These are phyloP conservation scores for Chaitophorus viminalis DNA, from an alignment of 2,888 invertebrate genomes.

Conservation along the genomic window DNA sequence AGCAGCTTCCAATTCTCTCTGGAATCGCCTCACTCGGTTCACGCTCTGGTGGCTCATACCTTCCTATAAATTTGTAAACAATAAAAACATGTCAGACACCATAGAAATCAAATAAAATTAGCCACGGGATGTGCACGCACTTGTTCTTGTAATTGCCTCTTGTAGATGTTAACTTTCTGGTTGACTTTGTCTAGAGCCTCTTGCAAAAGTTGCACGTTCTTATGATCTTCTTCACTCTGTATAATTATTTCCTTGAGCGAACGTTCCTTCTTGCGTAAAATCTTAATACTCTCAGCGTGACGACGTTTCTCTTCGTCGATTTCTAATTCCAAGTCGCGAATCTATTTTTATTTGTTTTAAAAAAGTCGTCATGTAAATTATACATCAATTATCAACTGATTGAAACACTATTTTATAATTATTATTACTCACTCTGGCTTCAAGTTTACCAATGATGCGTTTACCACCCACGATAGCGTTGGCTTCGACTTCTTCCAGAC, in stretches of 20 bases:
- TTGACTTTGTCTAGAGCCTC: conserved; percentile 87
- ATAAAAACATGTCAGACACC: neutral
- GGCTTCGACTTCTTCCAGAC: conserved; percentile 95
- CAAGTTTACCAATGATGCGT: conserved; percentile 97
- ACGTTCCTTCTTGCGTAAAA: conserved; percentile 97
- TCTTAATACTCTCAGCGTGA: conserved; percentile 96
- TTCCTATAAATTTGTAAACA: conserved; percentile 73
- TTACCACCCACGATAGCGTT: conserved; percentile 96
- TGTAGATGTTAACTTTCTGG: conserved; percentile 92
- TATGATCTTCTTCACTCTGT: conserved; percentile 96
- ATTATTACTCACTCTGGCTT: conserved; percentile 75
- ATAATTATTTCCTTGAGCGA: conserved; percentile 94
- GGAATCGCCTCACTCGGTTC: conserved; percentile 96
- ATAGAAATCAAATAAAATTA: neutral
- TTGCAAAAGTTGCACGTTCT: conserved; percentile 91
- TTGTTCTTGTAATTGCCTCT: conserved; percentile 94
- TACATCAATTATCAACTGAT: no score
- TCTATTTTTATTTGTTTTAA: conserved; percentile 67
- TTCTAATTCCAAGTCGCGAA: conserved; percentile 94
- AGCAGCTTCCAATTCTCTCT: conserved; percentile 96
- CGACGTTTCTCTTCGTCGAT: conserved; percentile 96
- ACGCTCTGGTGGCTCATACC: conserved; percentile 91
- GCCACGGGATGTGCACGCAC: conserved; percentile 68
- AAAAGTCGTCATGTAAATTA: neutral
- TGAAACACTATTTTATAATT: neutral